phyloP scores from a whole-genome alignment of 53 echinoderm and acorn worm genomes.

The Hippasteria phrygiana region DNA sequence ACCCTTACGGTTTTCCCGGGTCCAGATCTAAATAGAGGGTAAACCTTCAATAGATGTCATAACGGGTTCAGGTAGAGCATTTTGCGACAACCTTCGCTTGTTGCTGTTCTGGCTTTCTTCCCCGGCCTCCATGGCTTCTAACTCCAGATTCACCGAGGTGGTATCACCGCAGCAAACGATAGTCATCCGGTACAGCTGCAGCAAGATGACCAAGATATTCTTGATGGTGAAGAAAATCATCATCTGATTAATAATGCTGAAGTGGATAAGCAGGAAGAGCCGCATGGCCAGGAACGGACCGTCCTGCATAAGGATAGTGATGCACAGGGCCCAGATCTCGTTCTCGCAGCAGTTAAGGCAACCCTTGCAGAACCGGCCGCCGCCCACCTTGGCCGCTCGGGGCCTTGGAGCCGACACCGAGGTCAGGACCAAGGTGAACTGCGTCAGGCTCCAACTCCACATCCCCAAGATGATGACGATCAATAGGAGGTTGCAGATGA shows the following conservation, averaged over 20 bases:
- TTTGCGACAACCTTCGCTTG: background rate
- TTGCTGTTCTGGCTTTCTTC: background rate
- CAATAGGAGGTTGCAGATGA: constrained; percentile 78
- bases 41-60: background rate
- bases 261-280: constrained; percentile 75
- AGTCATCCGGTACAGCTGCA: constrained; percentile 82
- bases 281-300: constrained; percentile 87
- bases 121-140: background rate
- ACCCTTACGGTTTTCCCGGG: too few species aligned
- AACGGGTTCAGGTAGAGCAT: background rate
- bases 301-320: constrained; percentile 86
- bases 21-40: too few species aligned
- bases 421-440: constrained; percentile 89
- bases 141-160: background rate
- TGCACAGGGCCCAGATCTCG: constrained; percentile 86
- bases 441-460: constrained; percentile 93
- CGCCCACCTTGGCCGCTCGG: constrained; percentile 6
- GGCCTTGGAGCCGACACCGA: constrained; percentile 71
- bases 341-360: constrained; percentile 73
- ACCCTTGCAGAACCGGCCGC: constrained; percentile 40
- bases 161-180: constrained; percentile 63
- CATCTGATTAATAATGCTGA: constrained; percentile 78
- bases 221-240: constrained; percentile 96
- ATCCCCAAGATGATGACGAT: constrained; percentile 79
- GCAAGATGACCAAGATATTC: constrained; percentile 79